Conservation (phyloP, 2,797 vertebrate genomes). For the Characodon lateralis region DNA sequence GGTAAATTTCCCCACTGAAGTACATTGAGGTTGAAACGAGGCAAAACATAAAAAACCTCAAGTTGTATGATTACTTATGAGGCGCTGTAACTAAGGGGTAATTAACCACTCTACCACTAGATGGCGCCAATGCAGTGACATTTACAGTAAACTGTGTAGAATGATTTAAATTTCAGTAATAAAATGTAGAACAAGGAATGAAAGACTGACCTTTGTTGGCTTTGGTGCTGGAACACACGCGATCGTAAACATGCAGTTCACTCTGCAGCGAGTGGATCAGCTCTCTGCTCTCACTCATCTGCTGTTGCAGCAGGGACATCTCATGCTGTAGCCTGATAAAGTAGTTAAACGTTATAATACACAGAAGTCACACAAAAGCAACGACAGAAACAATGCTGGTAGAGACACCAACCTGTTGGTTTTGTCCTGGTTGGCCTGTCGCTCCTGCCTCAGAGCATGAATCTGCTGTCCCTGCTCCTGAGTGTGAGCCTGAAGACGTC, state of each 20-base stretch:
- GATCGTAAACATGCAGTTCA: slow-evolving; percentile 86
- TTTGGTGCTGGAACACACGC: slow-evolving; percentile 74
- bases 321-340: slow-evolving; percentile 87
- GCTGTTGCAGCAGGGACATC: slow-evolving; percentile 88
- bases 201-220: slow-evolving; percentile 79
- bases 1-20: not conserved
- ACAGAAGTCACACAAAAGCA: not conserved
- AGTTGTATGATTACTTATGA: too few relatives aligned
- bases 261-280: slow-evolving; percentile 87
- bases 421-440: slow-evolving; percentile 83
- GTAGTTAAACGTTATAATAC: not conserved
- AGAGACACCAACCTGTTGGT: slow-evolving; percentile 82
- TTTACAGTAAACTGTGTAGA: not conserved
- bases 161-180: not conserved
- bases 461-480: slow-evolving; percentile 85
- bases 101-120: slow-evolving; percentile 24
- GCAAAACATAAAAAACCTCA: not conserved
- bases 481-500: slow-evolving; percentile 83
- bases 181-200: not conserved
- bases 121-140: slow-evolving; percentile 16
- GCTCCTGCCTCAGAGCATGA: slow-evolving; percentile 82
- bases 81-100: not conserved
- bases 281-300: slow-evolving; percentile 87
- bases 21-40: not conserved
- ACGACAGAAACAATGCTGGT: not conserved